Conservation (phyloP, 2,113 vertebrate genomes). For the Speoplatyrhinus poulsoni region DNA sequence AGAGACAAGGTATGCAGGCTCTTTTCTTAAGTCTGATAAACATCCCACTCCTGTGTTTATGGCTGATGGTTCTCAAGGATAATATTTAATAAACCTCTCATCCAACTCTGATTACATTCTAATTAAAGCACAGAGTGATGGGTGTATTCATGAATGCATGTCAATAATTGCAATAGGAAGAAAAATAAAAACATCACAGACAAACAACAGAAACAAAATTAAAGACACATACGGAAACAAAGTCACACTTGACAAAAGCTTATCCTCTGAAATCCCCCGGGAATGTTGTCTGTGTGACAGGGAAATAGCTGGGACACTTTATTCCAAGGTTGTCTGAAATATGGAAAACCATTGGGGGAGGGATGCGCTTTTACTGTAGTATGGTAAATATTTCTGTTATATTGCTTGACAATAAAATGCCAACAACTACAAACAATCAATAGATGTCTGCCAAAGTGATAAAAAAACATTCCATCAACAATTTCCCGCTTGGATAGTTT, state of each 20-base stretch:
- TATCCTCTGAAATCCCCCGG: constrained; percentile 26
- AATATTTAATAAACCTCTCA: constrained; percentile 72
- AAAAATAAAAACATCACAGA: constrained; percentile 38
- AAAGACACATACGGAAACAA: constrained; percentile 38
- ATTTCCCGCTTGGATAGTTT: not conserved
- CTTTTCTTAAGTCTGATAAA: constrained; percentile 60
- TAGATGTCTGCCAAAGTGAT: not conserved
- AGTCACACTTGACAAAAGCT: constrained; percentile 21
- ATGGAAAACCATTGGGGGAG: not conserved
- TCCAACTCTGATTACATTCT: constrained; percentile 71
- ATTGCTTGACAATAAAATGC: not conserved
- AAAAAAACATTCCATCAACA: not conserved
- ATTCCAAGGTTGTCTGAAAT: constrained; percentile 11
- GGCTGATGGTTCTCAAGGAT: constrained; percentile 61
- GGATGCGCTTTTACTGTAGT: too few relatives aligned
- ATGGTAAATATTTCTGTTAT: not conserved
- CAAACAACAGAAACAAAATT: constrained; percentile 31
- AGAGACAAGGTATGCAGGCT: constrained; percentile 38
- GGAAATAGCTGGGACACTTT: constrained; percentile 14
- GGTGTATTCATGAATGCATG: constrained; percentile 58
- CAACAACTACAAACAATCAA: not conserved
- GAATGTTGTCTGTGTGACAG: constrained; percentile 25
- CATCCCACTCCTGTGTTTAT: constrained; percentile 55
- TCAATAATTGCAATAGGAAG: constrained; percentile 33
- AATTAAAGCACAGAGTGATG: constrained; percentile 67